Percentiles rank a stretch among this genome's conserved stretches.
Evolutionary conservation across 2,888 invertebrate genomes (phyloP).

Genomic region (Zaprionus bogoriensis): DNA sequence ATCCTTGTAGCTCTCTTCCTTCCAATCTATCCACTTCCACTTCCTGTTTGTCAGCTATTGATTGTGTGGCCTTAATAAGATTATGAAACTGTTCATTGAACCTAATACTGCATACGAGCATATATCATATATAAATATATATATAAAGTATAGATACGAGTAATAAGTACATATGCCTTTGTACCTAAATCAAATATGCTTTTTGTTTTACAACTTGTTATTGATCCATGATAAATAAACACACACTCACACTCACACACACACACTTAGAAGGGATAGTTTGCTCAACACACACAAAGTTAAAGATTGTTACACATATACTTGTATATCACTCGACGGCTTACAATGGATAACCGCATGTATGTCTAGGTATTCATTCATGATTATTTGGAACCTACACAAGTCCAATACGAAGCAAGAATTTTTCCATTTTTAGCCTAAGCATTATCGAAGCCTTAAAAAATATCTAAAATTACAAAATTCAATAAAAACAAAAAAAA

Average conservation of each 20-base stretch:
- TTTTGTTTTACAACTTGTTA: slow-evolving; percentile 62
- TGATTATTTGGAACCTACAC: slow-evolving; percentile 46
- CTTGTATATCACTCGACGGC: slow-evolving; percentile 7
- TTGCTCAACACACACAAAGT: slow-evolving; percentile 62
- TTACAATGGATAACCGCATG: no score
- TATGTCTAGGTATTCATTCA: slow-evolving; percentile 32
- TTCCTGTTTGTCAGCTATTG: slow-evolving; percentile 53
- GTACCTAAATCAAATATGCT: slow-evolving; percentile 69
- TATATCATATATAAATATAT: slow-evolving; percentile 41
- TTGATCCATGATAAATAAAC: slow-evolving; percentile 30
- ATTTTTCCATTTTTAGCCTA: slow-evolving; percentile 74
- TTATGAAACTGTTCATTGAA: slow-evolving; percentile 59
- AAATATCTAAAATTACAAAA: slow-evolving; percentile 66
- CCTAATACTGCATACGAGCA: slow-evolving; percentile 46
- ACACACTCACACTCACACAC: slow-evolving; percentile 24
- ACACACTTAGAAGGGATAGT: slow-evolving; percentile 54
- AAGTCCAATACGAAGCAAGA: slow-evolving; percentile 48
- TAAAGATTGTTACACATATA: slow-evolving; percentile 51
- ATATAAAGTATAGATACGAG: slow-evolving; percentile 42
- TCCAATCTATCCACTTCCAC: slow-evolving; percentile 36
- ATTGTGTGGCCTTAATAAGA: slow-evolving; percentile 78
- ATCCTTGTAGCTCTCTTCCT: slow-evolving; percentile 38
- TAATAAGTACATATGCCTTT: slow-evolving; percentile 66
- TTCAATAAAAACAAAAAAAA: slow-evolving; percentile 66
- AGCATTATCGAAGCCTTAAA: slow-evolving; percentile 76